A percentile compares a stretch with the other conserved stretches of the same genome.
Conservation (phyloP, 1,140 invertebrate species). For the Zaprionus camerounensis region DNA sequence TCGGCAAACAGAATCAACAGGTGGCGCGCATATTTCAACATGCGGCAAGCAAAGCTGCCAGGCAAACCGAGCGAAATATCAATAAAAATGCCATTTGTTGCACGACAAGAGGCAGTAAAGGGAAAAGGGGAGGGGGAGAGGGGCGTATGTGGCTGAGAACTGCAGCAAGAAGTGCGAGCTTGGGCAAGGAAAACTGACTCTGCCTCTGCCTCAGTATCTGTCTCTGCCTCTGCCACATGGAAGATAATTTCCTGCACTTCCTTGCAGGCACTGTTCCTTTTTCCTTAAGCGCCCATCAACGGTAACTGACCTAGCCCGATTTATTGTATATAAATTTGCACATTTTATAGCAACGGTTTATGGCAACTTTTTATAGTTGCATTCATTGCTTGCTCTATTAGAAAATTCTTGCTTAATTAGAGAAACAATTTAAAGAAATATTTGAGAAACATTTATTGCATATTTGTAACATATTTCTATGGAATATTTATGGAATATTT, state of each 20-base stretch:
- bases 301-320: constrained; percentile 1
- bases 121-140: constrained; percentile 15
- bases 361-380: not conserved
- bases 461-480: not conserved
- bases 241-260: constrained; percentile 64
- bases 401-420: constrained; percentile 1
- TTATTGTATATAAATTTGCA: constrained; percentile 7
- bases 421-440: no score
- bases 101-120: constrained; percentile 49
- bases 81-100: constrained; percentile 82
- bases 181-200: not conserved
- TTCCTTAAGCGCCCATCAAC: not conserved
- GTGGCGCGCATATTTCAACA: constrained; percentile 81
- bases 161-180: not conserved
- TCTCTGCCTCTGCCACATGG: constrained; percentile 42
- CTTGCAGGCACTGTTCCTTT: constrained; percentile 10
- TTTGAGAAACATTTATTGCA: no score
- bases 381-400: not conserved
- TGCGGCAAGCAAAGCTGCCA: constrained; percentile 53
- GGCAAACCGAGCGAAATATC: constrained; percentile 75
- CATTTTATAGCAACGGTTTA: not conserved
- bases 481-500: not conserved
- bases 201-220: not conserved
- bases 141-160: not conserved
- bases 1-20: constrained; percentile 79